Evolutionary conservation across 2,113 vertebrate species (phyloP).

Genomic region (Malaclemys terrapin): DNA sequence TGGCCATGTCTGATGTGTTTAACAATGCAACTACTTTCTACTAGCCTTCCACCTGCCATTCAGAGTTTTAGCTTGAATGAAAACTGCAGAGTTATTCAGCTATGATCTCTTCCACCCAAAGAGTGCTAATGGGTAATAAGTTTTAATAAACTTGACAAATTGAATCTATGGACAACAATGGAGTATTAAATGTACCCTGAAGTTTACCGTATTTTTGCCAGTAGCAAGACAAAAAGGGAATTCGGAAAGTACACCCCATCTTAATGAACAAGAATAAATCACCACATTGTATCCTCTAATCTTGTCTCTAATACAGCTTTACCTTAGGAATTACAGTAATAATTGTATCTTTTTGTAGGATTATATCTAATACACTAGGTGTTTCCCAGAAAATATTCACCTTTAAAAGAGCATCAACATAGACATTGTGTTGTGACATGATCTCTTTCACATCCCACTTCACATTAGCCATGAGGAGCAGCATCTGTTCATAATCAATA

Average conservation of each 20-base stretch:
- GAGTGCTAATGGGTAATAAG: background rate
- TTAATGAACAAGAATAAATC: background rate
- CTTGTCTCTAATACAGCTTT: background rate
- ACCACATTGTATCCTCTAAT: background rate
- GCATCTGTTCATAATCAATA: conserved; percentile 98
- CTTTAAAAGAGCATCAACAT: conserved; percentile 96
- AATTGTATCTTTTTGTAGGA: background rate
- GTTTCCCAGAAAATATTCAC: conserved; percentile 74
- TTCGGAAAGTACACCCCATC: background rate
- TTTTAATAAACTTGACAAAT: background rate
- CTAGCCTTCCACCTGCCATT: background rate
- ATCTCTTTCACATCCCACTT: conserved; percentile 99
- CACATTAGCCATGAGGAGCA: conserved; percentile 94
- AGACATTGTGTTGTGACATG: conserved; percentile 99
- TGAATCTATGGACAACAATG: background rate
- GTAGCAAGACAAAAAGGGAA: background rate
- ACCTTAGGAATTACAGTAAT: background rate
- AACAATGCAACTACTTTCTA: fast-evolving
- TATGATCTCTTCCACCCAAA: background rate
- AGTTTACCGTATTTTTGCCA: background rate
- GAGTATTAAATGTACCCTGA: background rate
- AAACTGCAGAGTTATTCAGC: too few relatives aligned
- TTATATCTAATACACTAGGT: background rate
- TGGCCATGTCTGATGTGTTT: background rate
- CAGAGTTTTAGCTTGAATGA: background rate